Evolutionary conservation across 2,888 invertebrate genomes (phyloP).

Genomic region (Cheiracanthium punctorium): DNA sequence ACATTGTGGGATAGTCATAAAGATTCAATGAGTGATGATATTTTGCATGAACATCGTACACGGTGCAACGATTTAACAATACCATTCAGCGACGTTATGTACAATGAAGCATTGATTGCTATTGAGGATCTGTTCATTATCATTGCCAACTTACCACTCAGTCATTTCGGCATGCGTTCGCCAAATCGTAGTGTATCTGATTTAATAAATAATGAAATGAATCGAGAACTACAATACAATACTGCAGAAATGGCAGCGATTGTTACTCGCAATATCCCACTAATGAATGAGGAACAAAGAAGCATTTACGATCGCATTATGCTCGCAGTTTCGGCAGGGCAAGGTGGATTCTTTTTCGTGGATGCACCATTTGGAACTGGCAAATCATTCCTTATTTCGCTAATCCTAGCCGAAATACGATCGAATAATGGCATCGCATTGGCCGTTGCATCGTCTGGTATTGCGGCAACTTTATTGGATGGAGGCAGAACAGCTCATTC

Average conservation of each 20-base stretch:
- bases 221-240: conserved; percentile 8
- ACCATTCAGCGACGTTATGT: conserved; percentile 16
- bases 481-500: conserved; percentile 64
- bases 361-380: not conserved
- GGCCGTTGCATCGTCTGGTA: conserved; percentile 73
- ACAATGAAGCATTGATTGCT: conserved; percentile 34
- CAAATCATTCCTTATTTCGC: not conserved
- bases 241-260: conserved; percentile 18
- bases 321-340: not conserved
- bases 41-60: conserved; percentile 38
- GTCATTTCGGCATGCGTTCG: not conserved
- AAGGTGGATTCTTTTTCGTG: conserved; percentile 10
- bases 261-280: conserved; percentile 18
- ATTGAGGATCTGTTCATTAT: conserved; percentile 16
- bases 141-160: not conserved
- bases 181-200: not conserved
- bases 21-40: conserved; percentile 33
- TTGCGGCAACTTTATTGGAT: conserved; percentile 72
- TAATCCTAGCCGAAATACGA: not conserved
- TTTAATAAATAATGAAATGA: not conserved
- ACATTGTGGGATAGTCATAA: not conserved
- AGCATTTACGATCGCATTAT: not conserved
- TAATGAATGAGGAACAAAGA: conserved; percentile 15
- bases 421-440: conserved; percentile 27
- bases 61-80: conserved; percentile 37